Evolutionary conservation across 2,888 invertebrate species (phyloP).

Genomic region (Sisyra terminalis): DNA sequence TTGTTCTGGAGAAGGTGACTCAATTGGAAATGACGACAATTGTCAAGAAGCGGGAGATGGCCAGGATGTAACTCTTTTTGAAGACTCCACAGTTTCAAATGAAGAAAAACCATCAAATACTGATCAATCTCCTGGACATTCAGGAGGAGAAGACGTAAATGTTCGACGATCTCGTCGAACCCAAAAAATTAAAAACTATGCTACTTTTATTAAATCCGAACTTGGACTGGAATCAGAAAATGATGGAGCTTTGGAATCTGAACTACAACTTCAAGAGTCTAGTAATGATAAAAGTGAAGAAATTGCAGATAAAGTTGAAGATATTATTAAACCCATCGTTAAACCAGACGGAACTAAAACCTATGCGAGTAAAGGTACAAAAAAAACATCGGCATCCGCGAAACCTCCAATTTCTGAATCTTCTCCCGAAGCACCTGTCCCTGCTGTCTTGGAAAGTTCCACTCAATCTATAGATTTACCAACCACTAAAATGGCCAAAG

Average conservation of each 20-base stretch:
- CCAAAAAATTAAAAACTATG: constrained; percentile 36
- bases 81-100: constrained; percentile 18
- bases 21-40: too few relatives aligned
- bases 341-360: constrained; percentile 25
- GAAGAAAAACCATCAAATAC: constrained; percentile 15
- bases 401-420: constrained; percentile 11
- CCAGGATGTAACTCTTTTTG: constrained; percentile 7
- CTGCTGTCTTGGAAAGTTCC: constrained; percentile 13
- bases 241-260: constrained; percentile 14
- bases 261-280: constrained; percentile 11
- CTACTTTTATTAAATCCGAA: constrained; percentile 35
- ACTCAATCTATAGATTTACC: constrained; percentile 9
- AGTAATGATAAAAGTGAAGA: constrained; percentile 27
- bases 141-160: constrained; percentile 7
- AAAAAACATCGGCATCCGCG: constrained; percentile 8
- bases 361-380: constrained; percentile 16
- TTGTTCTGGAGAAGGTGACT: constrained; percentile 23
- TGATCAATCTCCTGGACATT: too few relatives aligned
- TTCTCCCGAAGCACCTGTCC: constrained; percentile 10
- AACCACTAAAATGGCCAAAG: constrained; percentile 1
- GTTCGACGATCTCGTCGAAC: constrained; percentile 30
- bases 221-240: constrained; percentile 17
- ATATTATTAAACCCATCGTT: constrained; percentile 25
- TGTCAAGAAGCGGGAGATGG: constrained; percentile 12
- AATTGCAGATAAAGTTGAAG: constrained; percentile 11